Evolutionary conservation across 2,113 vertebrate species (phyloP).

Genomic region (Natator depressus): DNA sequence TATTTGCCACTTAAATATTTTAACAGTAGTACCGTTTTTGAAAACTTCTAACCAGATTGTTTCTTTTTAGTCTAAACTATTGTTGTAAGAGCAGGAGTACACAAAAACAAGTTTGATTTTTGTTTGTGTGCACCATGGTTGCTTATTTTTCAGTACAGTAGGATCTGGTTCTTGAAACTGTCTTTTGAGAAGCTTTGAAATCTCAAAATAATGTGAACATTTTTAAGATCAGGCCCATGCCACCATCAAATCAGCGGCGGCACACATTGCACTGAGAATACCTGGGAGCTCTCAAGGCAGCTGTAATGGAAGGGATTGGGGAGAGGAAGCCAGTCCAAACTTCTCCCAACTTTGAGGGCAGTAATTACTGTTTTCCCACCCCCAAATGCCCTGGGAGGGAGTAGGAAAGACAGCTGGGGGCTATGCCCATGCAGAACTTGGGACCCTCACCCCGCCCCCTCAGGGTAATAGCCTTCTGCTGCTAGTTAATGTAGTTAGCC

Average conservation of each 20-base stretch:
- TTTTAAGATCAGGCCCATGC: background rate
- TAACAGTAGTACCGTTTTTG: background rate
- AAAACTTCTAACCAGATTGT: background rate
- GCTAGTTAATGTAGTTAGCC: background rate
- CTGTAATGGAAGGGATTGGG: background rate
- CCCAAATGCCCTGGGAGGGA: background rate
- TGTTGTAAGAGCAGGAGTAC: background rate
- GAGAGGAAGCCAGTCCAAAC: background rate
- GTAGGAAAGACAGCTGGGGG: background rate
- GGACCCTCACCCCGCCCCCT: background rate
- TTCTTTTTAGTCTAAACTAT: background rate
- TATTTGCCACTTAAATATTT: background rate
- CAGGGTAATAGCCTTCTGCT: background rate
- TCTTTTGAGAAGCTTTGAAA: background rate
- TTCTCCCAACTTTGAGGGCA: background rate
- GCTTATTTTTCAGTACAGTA: background rate
- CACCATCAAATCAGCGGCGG: slow-evolving; percentile 29
- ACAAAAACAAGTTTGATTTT: background rate
- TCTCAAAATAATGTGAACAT: background rate
- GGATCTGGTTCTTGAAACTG: background rate
- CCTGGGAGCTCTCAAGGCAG: background rate
- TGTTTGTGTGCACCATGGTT: background rate
- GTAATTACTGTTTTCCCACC: background rate
- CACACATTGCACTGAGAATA: slow-evolving; percentile 18
- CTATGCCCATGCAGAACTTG: background rate